Evolutionary conservation across 2,888 invertebrate species (phyloP).

Genomic region (Dromius quadrimaculatus): DNA sequence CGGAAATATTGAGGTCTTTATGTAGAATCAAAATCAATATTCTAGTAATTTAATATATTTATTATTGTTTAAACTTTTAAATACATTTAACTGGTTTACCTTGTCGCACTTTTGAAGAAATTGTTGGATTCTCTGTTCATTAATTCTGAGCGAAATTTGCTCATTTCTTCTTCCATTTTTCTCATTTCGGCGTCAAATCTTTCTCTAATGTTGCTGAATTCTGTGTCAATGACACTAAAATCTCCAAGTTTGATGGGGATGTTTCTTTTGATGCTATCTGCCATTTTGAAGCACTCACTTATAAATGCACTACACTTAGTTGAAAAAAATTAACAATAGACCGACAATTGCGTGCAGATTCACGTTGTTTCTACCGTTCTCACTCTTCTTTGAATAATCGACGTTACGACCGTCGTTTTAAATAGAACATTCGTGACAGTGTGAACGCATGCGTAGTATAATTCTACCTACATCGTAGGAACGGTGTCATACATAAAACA

Average conservation of each 20-base stretch:
- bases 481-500: constrained; percentile 37
- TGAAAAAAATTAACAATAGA: constrained; percentile 7
- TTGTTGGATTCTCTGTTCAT: constrained; percentile 94
- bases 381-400: constrained; percentile 19
- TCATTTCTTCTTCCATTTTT: constrained; percentile 99
- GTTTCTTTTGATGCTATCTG: constrained; percentile 80
- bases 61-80: constrained; percentile 1
- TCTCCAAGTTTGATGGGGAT: constrained; percentile 95
- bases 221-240: constrained; percentile 95
- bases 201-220: constrained; percentile 96
- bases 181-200: constrained; percentile 97
- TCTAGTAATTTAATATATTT: constrained; percentile 8
- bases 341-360: constrained; percentile 1
- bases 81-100: constrained; percentile 69
- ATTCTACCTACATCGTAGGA: constrained; percentile 36
- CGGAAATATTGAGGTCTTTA: no score
- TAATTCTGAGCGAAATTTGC: constrained; percentile 90
- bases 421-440: constrained; percentile 34
- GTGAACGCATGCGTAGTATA: constrained; percentile 21
- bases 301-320: constrained; percentile 26
- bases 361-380: neutral
- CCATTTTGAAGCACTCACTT: constrained; percentile 71
- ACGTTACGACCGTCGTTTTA: constrained; percentile 24
- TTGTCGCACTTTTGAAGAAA: constrained; percentile 90
- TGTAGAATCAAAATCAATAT: no score